Conservation (phyloP, 2,888 invertebrate species). For the Aricia artaxerxes region DNA sequence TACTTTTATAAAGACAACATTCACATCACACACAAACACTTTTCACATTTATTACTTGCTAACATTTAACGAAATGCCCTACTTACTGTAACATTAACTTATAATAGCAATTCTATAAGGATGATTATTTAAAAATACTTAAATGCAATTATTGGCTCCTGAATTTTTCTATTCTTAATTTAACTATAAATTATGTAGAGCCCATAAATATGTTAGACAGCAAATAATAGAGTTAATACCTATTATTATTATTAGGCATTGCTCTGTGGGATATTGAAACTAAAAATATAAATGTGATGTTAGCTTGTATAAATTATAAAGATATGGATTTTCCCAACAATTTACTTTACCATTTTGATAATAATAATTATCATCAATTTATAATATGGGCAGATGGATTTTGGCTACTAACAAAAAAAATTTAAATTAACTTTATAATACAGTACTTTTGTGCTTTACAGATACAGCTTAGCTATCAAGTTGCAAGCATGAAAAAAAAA, state of each 20-base stretch:
- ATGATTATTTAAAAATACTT: neutral
- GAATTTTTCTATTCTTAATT: neutral
- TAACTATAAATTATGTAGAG: neutral
- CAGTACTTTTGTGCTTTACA: too few relatives aligned
- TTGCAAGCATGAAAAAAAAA: too few relatives aligned
- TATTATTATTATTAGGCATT: neutral
- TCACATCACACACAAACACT: constrained; percentile 8
- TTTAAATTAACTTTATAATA: too few relatives aligned
- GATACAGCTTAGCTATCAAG: neutral
- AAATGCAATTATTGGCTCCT: constrained; percentile 28
- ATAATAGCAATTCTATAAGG: constrained; percentile 6
- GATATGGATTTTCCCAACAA: neutral
- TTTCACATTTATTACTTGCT: constrained; percentile 4
- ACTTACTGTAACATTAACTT: neutral
- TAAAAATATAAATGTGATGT: neutral
- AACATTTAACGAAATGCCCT: constrained; percentile 14
- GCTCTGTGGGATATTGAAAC: neutral
- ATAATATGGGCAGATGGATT: too few relatives aligned
- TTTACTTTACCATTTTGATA: too few relatives aligned
- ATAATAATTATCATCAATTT: too few relatives aligned
- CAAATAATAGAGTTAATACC: neutral
- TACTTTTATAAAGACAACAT: neutral
- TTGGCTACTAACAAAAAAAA: too few relatives aligned
- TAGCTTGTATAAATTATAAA: neutral
- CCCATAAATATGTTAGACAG: neutral